Conservation (phyloP, 2,797 vertebrate genomes). For the Galago senegalensis region DNA sequence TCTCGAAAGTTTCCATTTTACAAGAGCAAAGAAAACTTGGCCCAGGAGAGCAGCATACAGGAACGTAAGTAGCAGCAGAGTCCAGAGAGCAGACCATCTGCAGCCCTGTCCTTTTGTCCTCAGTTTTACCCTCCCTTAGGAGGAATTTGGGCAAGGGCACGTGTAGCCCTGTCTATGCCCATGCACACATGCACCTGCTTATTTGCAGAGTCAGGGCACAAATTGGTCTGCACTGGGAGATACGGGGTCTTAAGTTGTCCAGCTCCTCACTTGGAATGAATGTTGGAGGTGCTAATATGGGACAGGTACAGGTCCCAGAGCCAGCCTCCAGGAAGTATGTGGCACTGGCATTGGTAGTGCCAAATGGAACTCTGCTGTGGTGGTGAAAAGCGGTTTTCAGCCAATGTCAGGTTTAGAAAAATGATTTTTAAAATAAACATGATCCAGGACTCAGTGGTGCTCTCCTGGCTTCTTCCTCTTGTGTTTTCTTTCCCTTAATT, state of each 20-base stretch:
- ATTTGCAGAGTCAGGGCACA: constrained; percentile 53
- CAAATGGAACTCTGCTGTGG: constrained; percentile 43
- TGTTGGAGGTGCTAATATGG: constrained; percentile 40
- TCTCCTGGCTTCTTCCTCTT: constrained; percentile 68
- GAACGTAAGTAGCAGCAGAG: constrained; percentile 97
- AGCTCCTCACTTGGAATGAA: constrained; percentile 49
- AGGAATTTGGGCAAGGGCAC: not conserved
- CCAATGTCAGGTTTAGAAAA: constrained; percentile 48
- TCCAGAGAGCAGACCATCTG: constrained; percentile 80
- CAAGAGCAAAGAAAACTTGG: constrained; percentile 99
- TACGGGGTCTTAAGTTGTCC: not conserved
- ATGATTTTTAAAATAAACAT: constrained; percentile 60
- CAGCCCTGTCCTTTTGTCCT: constrained; percentile 52
- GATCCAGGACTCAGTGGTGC: constrained; percentile 62
- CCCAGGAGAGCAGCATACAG: constrained; percentile 96
- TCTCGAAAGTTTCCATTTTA: constrained; percentile 99
- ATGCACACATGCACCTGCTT: not conserved
- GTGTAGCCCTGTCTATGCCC: not conserved
- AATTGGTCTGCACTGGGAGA: constrained; percentile 35
- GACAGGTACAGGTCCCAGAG: not conserved
- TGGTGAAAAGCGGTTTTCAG: constrained; percentile 22
- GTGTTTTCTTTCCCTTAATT: constrained; percentile 74
- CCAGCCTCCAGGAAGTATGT: constrained; percentile 12
- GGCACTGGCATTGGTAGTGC: not conserved
- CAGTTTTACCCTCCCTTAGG: constrained; percentile 25